Evolutionary conservation across 2,113 vertebrate species (phyloP), one percentile per base, ranked within the genome.

Genomic region (Actenoides lindsayi): DNA sequence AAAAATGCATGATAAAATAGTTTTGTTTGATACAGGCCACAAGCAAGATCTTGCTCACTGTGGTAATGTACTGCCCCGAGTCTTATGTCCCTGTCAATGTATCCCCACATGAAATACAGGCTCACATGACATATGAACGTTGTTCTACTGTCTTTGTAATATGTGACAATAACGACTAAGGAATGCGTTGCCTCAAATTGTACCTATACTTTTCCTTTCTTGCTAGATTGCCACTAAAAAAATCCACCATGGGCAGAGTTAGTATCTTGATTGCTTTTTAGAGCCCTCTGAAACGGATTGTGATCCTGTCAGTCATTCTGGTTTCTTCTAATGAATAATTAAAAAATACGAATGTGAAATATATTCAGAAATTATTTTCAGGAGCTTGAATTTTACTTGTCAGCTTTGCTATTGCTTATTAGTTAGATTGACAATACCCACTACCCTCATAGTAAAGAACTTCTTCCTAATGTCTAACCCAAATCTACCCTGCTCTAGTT

Each of bases 301-400:
- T 64, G 77, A 82, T 76, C 37, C 35, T 76, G 46, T 79, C 80
- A 76, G 48, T 89, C 65, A 59, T 71, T 76, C 24, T 44, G 23
- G 10, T 57, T 90, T 89, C 65, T 94, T 95, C 89, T 87, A 92
- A 92, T 87, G 71, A 93, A 78, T 89, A 94, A 92, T 92, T 89
- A 76, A 96, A 78, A 79, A 65, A 46, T 25, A 14, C 16, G 57
- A 82, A 87, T 50, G 27, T 73, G 69, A 94, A 92, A 82, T 73
- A 39, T 28, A 68, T 79, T 91, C 64, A 59, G 41, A 87, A 86
- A 83, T 57, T 56, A 62, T 91, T 80, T 92, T 90, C 41, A 64
- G 68, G 23, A 82, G 53, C 59, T 87, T 62, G 60, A 90, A 68
- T 93, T 95, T 86, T 83, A 46, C 75, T 88, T 89, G 51, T n/a